A percentile compares a stretch with the other conserved stretches of the same genome.
Conservation (phyloP, 2,888 invertebrate genomes). For the Calameuta pallipes region DNA sequence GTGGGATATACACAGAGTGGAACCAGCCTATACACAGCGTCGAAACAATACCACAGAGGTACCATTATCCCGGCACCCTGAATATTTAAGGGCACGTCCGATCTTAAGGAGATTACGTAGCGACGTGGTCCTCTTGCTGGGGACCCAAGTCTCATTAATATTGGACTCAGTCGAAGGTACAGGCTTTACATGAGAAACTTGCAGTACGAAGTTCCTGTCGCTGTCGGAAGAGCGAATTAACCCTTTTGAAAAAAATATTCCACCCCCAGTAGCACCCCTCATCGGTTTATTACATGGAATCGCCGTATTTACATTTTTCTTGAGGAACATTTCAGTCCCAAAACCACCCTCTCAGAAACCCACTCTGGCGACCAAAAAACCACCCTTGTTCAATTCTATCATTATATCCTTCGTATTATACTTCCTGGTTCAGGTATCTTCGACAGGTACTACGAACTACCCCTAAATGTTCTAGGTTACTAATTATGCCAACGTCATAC, state of each 20-base stretch:
- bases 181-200: slow-evolving; percentile 17
- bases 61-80: slow-evolving; percentile 30
- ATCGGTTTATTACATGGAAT: not conserved
- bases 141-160: slow-evolving; percentile 37
- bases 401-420: not conserved
- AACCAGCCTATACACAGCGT: slow-evolving; percentile 1
- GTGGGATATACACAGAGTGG: not conserved
- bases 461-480: not conserved
- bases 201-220: not conserved
- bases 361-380: not conserved
- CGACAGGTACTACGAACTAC: not conserved
- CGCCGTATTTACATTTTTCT: not conserved
- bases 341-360: too few species aligned
- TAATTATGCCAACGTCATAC: not conserved
- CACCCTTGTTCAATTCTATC: not conserved
- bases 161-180: slow-evolving; percentile 32
- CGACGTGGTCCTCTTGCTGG: slow-evolving; percentile 16
- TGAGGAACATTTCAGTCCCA: not conserved
- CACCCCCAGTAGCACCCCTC: not conserved
- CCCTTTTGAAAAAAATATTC: not conserved
- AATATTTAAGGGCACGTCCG: slow-evolving; percentile 38
- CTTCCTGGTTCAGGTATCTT: not conserved
- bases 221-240: not conserved
- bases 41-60: slow-evolving; percentile 30
- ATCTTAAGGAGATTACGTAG: slow-evolving; percentile 42